Conservation (phyloP, 2,113 vertebrate genomes). For the Gobius niger region DNA sequence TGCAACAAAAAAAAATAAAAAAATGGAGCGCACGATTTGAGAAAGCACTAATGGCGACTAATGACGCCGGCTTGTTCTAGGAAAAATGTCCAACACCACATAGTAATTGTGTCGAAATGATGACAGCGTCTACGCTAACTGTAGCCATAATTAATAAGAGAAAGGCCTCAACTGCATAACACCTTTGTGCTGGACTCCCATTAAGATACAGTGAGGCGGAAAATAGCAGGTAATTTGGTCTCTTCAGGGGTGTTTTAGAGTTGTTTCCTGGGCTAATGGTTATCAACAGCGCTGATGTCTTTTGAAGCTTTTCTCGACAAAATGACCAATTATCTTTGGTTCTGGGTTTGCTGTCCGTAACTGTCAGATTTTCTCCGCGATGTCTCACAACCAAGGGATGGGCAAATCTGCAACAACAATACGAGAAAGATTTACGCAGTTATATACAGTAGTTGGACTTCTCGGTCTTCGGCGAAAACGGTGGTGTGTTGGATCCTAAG, state of each 20-base stretch:
- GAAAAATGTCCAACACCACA: not conserved
- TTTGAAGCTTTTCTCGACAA: slow-evolving; percentile 9
- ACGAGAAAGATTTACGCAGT: too few species aligned
- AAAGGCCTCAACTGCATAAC: slow-evolving; percentile 27
- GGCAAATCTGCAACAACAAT: too few species aligned
- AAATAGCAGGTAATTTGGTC: slow-evolving; percentile 46
- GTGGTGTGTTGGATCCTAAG: too few species aligned
- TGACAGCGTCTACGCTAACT: not conserved
- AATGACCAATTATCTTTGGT: slow-evolving; percentile 23
- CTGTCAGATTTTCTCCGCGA: too few species aligned
- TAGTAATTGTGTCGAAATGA: not conserved
- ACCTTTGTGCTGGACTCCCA: slow-evolving; percentile 22
- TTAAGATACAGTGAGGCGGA: slow-evolving; percentile 37
- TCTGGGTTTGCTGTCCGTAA: not conserved
- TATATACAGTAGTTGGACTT: too few species aligned
- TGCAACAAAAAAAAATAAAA: not conserved
- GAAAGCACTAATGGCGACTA: slow-evolving; percentile 30
- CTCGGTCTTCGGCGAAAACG: too few species aligned
- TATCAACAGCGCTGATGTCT: not conserved
- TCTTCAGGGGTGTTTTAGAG: slow-evolving; percentile 31
- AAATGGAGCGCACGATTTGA: slow-evolving; percentile 18
- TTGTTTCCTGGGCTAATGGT: slow-evolving; percentile 35
- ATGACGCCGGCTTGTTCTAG: slow-evolving; percentile 22
- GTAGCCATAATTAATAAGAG: slow-evolving; percentile 43
- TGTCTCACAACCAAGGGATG: too few species aligned